Percentiles rank a stretch among this genome's conserved stretches.
phyloP scores from a whole-genome alignment of 2,888 invertebrate species.

The Meandrusa payeni region DNA sequence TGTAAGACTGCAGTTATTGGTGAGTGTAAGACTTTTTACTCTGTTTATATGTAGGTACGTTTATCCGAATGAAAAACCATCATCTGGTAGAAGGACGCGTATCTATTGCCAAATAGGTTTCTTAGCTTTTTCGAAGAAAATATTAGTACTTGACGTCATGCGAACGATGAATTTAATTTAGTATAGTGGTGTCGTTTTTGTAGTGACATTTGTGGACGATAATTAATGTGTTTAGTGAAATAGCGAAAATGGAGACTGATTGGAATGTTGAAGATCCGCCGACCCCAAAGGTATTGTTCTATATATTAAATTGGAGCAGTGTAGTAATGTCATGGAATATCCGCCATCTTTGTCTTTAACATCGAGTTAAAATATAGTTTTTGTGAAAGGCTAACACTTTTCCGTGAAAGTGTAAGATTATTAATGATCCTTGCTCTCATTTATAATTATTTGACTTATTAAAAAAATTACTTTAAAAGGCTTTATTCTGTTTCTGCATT shows the following conservation, averaged over 20 bases:
- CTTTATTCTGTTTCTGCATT: slow-evolving; percentile 30
- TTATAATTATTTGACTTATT: no score
- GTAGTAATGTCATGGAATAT: slow-evolving; percentile 63
- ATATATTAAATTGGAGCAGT: slow-evolving; percentile 61
- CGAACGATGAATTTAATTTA: slow-evolving; percentile 61
- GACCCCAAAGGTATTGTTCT: slow-evolving; percentile 64
- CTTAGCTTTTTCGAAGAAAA: slow-evolving; percentile 38
- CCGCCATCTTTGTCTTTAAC: slow-evolving; percentile 72
- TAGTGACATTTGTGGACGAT: slow-evolving; percentile 61
- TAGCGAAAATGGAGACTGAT: slow-evolving; percentile 96
- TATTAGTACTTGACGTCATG: slow-evolving; percentile 71
- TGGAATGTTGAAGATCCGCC: slow-evolving; percentile 90
- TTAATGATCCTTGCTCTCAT: no score
- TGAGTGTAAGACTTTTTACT: no score
- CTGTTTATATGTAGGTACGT: slow-evolving; percentile 1
- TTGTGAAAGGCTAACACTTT: slow-evolving; percentile 20
- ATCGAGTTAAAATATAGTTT: slow-evolving; percentile 48
- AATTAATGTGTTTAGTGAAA: slow-evolving; percentile 79
- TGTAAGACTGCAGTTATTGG: no score
- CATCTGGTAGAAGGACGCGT: slow-evolving; percentile 31
- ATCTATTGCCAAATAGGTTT: slow-evolving; percentile 29
- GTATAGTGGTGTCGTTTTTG: slow-evolving; percentile 62
- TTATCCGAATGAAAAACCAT: slow-evolving; percentile 18
- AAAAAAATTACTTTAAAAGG: no score
- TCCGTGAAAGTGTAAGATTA: no score